A percentile compares a stretch with the other conserved stretches of the same genome.
phyloP scores from a whole-genome alignment of 1,140 invertebrate genomes.

The Papilio helenus region DNA sequence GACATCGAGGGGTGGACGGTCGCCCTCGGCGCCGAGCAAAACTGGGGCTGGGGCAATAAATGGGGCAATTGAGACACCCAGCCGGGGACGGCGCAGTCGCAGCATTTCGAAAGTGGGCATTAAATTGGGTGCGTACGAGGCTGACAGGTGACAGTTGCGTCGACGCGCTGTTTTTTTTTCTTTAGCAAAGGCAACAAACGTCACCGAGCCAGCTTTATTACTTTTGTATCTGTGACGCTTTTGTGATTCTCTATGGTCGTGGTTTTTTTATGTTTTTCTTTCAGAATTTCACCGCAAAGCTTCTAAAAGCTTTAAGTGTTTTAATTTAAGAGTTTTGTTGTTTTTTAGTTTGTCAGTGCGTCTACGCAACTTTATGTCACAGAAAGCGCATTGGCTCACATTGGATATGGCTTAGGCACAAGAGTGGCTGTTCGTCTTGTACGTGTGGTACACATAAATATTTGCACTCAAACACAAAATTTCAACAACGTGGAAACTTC shows the following conservation, averaged over 20 bases:
- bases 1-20: slow-evolving; percentile 76
- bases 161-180: slow-evolving; percentile 71
- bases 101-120: slow-evolving; percentile 81
- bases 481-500: neutral
- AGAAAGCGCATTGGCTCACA: slow-evolving; percentile 63
- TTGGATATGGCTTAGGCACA: slow-evolving; percentile 70
- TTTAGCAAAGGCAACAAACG: slow-evolving; percentile 39
- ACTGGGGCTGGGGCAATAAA: slow-evolving; percentile 59
- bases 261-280: slow-evolving; percentile 22
- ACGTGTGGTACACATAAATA: slow-evolving; percentile 57
- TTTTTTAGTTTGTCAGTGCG: slow-evolving; percentile 64
- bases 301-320: slow-evolving; percentile 36
- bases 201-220: slow-evolving; percentile 43
- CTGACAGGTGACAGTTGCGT: slow-evolving; percentile 75
- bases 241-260: slow-evolving; percentile 42
- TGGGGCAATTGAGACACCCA: slow-evolving; percentile 60
- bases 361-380: slow-evolving; percentile 73
- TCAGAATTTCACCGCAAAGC: slow-evolving; percentile 34
- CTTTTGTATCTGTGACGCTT: slow-evolving; percentile 47
- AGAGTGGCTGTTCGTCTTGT: slow-evolving; percentile 64
- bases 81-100: slow-evolving; percentile 74
- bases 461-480: slow-evolving; percentile 47
- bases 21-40: slow-evolving; percentile 74
- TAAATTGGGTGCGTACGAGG: slow-evolving; percentile 81
- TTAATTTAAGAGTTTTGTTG: slow-evolving; percentile 43